Evolutionary conservation across 2,888 invertebrate genomes (phyloP), one percentile per base, ranked within the genome.

Genomic region (Eupeodes latifasciatus): DNA sequence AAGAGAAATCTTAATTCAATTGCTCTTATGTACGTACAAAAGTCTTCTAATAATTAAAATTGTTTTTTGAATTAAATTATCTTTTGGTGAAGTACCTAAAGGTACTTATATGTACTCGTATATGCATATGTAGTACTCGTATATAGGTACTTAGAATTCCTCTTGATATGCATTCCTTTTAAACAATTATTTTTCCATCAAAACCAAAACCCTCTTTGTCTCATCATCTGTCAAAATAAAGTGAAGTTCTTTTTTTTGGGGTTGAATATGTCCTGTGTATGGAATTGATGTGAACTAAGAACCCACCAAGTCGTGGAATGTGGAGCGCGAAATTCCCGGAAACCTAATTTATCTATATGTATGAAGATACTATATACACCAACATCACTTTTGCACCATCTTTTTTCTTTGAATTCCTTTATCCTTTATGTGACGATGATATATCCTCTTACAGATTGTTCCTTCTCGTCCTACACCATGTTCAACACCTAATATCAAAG

Each of bases 401-500:
- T 76, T 19, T 40, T 27, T 71, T 57, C 69, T 36, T 64, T 61
- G 55, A 78, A 66, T 81, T 76, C 47, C 36, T 66, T 14, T 27
- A 49, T 34, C 44, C 67, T 51, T 14, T 57, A 19, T 27, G 27
- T 27, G 27, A 27, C 19, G 44, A 40, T 55, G 5, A 6, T 53
- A 16, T 51, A 47, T 34, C 36, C 57, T 40, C 69, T 69, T 40
- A 62, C 44, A 49, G 64, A 83, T 71, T 64, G 40, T 71, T 66
- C 10, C 53, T 36, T n/a, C 64, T 53, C 59, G 86, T 83, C 61
- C 61, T 79, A 86, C 82, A 83, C 10, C 64, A 72, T 86, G 79
- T 83, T 55, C 83, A 71, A 86, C 83, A 82, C 86, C 82, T 82
- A 51, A 69, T 79, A 27, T 47, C 79, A 83, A 19, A 19, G 19